phyloP scores from a whole-genome alignment of 2,888 invertebrate species.

The Drosophila formosana region DNA sequence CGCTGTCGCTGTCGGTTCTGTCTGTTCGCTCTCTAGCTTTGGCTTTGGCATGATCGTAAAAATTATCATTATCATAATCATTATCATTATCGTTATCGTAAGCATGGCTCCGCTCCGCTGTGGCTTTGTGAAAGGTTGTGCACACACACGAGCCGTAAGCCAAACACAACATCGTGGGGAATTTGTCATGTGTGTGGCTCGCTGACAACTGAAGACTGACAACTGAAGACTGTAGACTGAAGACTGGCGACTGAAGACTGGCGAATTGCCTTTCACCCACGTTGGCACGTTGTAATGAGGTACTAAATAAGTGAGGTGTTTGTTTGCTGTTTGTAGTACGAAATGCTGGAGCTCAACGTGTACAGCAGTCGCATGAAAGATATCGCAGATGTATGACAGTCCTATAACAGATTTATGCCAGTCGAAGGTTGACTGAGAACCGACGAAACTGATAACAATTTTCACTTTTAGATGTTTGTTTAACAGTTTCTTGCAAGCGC shows the following conservation, averaged over 20 bases:
- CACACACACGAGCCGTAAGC: constrained; percentile 44
- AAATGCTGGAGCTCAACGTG: constrained; percentile 10
- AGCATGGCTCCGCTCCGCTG: constrained; percentile 14
- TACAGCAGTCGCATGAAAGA: constrained; percentile 26
- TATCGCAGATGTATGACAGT: constrained; percentile 14
- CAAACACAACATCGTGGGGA: constrained; percentile 41
- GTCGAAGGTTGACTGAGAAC: too few relatives aligned
- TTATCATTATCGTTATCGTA: constrained; percentile 51
- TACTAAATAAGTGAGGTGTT: constrained; percentile 14
- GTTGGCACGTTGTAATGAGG: constrained; percentile 16
- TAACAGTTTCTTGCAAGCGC: too few relatives aligned
- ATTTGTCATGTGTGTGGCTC: constrained; percentile 30
- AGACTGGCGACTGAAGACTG: not conserved
- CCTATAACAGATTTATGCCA: not conserved
- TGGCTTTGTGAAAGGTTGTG: constrained; percentile 64
- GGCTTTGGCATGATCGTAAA: constrained; percentile 54
- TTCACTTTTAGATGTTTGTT: too few relatives aligned
- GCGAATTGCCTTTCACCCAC: constrained; percentile 65
- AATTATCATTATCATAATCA: constrained; percentile 71
- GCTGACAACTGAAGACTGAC: not conserved
- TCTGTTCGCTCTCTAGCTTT: constrained; percentile 12
- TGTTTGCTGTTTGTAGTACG: constrained; percentile 10
- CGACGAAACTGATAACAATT: too few relatives aligned
- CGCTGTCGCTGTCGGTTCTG: not conserved
- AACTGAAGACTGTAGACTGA: not conserved